Conservation (phyloP, 2,113 vertebrate species). For the Corythornis cristatus region DNA sequence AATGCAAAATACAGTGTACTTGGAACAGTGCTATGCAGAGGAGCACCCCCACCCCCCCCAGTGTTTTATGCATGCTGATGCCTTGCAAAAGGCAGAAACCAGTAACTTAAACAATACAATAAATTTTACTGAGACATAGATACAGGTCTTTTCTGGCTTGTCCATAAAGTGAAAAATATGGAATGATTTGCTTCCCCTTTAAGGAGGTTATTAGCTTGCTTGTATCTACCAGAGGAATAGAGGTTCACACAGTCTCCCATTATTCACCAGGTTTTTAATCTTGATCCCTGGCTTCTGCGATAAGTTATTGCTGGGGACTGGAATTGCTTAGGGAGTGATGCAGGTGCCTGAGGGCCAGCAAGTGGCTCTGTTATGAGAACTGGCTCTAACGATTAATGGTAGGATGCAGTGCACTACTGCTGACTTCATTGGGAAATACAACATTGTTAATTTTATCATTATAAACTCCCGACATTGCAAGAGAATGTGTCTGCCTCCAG, state of each 20-base stretch:
- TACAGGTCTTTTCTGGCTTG: constrained; percentile 65
- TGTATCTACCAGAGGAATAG: constrained; percentile 67
- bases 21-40: neutral
- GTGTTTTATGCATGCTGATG: constrained; percentile 46
- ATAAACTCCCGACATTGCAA: constrained; percentile 66
- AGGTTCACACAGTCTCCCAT: constrained; percentile 46
- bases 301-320: constrained; percentile 43
- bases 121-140: constrained; percentile 65
- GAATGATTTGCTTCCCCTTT: constrained; percentile 73
- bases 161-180: constrained; percentile 74
- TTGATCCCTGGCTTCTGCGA: constrained; percentile 63
- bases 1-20: neutral
- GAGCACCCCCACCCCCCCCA: neutral
- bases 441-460: constrained; percentile 78
- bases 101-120: constrained; percentile 70
- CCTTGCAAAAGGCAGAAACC: constrained; percentile 55
- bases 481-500: constrained; percentile 67
- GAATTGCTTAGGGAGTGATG: constrained; percentile 70
- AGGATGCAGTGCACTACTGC: constrained; percentile 43
- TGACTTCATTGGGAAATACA: constrained; percentile 73
- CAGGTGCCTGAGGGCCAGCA: constrained; percentile 60
- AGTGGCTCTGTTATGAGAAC: constrained; percentile 68
- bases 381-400: constrained; percentile 73
- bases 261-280: constrained; percentile 74
- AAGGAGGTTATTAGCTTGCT: constrained; percentile 74